phyloP scores from a whole-genome alignment of 1,140 invertebrate genomes.

The Sycophaga agraensis region DNA sequence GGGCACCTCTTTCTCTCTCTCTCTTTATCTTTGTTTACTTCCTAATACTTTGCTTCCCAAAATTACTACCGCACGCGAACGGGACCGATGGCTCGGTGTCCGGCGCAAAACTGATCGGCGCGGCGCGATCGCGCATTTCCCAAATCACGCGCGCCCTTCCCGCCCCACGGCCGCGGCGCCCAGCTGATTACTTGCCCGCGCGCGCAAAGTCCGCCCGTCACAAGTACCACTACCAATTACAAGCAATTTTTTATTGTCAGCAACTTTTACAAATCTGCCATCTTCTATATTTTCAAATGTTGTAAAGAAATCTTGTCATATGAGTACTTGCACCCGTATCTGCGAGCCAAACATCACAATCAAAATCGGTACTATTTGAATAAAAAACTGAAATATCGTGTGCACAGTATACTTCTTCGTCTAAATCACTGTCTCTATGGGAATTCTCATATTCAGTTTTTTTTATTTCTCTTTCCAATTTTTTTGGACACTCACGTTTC shows the following conservation, averaged over 20 bases:
- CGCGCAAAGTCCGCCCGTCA: too few relatives aligned
- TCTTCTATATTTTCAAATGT: neutral
- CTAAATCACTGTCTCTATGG: neutral
- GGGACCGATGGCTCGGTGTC: too few relatives aligned
- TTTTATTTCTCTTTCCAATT: neutral
- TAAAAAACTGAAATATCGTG: neutral
- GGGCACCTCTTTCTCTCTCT: too few relatives aligned
- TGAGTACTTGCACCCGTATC: conserved; percentile 19
- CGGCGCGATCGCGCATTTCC: too few relatives aligned
- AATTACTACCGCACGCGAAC: too few relatives aligned
- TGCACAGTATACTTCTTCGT: too few relatives aligned
- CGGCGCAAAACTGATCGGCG: too few relatives aligned
- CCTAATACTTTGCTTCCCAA: too few relatives aligned
- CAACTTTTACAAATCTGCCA: neutral
- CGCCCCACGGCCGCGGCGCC: too few relatives aligned
- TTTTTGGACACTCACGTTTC: conserved; percentile 5
- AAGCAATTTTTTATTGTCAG: conserved; percentile 1
- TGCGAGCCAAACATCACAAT: conserved; percentile 2
- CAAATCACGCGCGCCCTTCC: too few relatives aligned
- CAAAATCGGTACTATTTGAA: neutral
- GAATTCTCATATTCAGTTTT: neutral
- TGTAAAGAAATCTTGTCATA: conserved; percentile 17
- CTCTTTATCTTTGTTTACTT: too few relatives aligned
- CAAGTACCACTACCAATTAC: neutral
- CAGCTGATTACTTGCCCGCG: too few relatives aligned